Base-by-base conservation (phyloP, 2,113 vertebrate genomes). In the Struthidea cinerea region DNA sequence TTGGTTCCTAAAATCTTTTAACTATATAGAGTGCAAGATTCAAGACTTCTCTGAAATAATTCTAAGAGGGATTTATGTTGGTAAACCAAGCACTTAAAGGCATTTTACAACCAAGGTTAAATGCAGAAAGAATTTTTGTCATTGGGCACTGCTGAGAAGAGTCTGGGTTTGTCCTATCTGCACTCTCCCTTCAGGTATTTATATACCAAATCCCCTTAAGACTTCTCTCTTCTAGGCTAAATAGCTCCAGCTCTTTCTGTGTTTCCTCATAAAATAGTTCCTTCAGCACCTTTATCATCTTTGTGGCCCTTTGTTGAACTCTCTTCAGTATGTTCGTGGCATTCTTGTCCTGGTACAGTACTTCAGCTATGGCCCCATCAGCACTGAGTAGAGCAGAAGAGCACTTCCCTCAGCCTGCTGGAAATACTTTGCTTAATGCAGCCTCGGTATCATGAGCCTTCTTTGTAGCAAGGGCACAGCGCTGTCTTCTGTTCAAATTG, bases 201-300 rank as follows among this genome's bases (percentile, higher is more conserved):
- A 44, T 53, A 33, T 44, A 49, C 1, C 8, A 53, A 32, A 49
- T 23, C 3, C 3, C 3, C 1, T 1, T 28, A 7, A 63, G 6
- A 27, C n/a, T 59, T 39, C 23, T 90, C 42, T 67, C 18, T 24
- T 61, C 13, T 52, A 47, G 16, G 20, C 23, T 86, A 26, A 74
- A 74, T 10, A 64, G 11, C 7, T 28, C 16, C 41, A 35, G 15
- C 15, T 77, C 11, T n/a, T 71, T 52, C 23, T 70, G 11, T 7
- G 3, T 44, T 60, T 87, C n/a, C 47, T 71, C 12, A 71, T 7
- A 46, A 32, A n/a, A 49, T 7, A 56, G 9, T 20, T 32, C 5
- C 17, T 84, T 39, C 37, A 67, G 6, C 4, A 18, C 11, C 19
- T 76, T 84, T 23, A 32, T 27, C 3, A 56, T 30, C 7, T 49